A percentile compares a stretch with the other conserved stretches of the same genome.
Evolutionary conservation across 37 sponge, comb jelly and placozoan species (phyloP).

Genomic region (Amphimedon queenslandica): DNA sequence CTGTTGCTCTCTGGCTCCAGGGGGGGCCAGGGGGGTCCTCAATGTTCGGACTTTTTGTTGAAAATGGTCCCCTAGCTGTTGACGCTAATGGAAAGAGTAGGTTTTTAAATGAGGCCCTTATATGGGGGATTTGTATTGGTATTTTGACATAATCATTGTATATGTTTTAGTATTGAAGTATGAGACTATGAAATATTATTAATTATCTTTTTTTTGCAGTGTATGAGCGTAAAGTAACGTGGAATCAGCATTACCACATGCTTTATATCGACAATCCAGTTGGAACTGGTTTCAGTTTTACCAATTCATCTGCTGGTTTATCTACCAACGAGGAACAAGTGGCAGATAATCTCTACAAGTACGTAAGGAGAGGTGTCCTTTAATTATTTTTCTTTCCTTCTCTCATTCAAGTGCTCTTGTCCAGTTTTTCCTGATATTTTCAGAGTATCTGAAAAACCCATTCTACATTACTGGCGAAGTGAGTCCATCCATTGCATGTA

Average conservation of each 20-base stretch:
- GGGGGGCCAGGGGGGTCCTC: slow-evolving; percentile 93
- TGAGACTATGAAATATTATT: background rate
- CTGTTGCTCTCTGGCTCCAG: slow-evolving; percentile 87
- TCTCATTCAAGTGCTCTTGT: slow-evolving; percentile 37
- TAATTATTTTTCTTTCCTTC: background rate
- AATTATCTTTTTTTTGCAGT: slow-evolving; percentile 10
- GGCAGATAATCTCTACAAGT: slow-evolving; percentile 70
- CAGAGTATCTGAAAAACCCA: slow-evolving; percentile 64
- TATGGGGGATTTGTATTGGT: background rate
- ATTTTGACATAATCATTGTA: background rate
- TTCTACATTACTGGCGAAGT: slow-evolving; percentile 93
- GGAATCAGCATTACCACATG: slow-evolving; percentile 74
- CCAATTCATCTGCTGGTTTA: slow-evolving; percentile 39
- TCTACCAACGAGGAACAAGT: slow-evolving; percentile 78
- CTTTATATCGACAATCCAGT: slow-evolving; percentile 93
- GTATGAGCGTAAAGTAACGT: slow-evolving; percentile 36
- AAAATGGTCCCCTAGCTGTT: slow-evolving; percentile 78
- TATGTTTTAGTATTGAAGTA: background rate
- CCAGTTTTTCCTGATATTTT: slow-evolving; percentile 80
- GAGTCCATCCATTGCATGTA: background rate
- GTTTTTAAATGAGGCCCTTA: background rate
- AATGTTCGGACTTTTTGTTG: slow-evolving; percentile 81
- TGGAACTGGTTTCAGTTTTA: slow-evolving; percentile 89
- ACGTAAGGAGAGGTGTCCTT: background rate
- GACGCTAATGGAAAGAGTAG: slow-evolving; percentile 40